Base-by-base conservation (phyloP, 2,888 invertebrate genomes). In the Boloria selene region DNA sequence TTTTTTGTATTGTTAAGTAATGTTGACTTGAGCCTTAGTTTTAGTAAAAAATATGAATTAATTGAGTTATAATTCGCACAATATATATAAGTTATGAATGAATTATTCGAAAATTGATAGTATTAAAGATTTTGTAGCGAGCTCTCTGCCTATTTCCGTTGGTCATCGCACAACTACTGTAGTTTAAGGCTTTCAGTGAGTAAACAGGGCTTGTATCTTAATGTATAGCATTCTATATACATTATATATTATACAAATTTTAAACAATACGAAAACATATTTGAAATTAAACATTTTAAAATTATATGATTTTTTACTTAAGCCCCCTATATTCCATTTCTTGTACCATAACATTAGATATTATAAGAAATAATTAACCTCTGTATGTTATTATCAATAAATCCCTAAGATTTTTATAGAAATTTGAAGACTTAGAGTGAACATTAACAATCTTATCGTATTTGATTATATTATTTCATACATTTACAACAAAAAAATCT, bases 201-300 rank as follows among this genome's bases (percentile, higher is more conserved):
- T 85, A 86, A 90, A 91, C 91, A 91, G 91, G 91, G 91, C 91
- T 90, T 90, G 85, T 83, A 86, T 82, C 81, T 84, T 86, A 86
- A 84, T 86, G 82, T 88, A 87, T 87, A 87, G 85, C 88, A 78
- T 85, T 87, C 85, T 89, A 87, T 86, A 86, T 84, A 79, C 86
- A 86, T 84, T 82, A 80, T 79, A 77, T 73, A 77, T 84, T 89
- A 87, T 91, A 91, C 89, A 56, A 90, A 87, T 86, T 88, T 86
- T 83, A 87, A 90, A 90, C 85, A 83, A 87, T 88, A 87, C 83
- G 79, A 83, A 82, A 83, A 84, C 81, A 84, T 86, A 87, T 89
- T 90, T 88, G 85, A 85, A 85, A 86, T 83, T 92, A 91, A 90
- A 91, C 82, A 89, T 87, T 82, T 86, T 83, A 88, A 87, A 88